Percentiles rank a stretch among this genome's conserved stretches.
Evolutionary conservation across 2,113 vertebrate genomes (phyloP).

Genomic region (Melanerpes formicivorus): DNA sequence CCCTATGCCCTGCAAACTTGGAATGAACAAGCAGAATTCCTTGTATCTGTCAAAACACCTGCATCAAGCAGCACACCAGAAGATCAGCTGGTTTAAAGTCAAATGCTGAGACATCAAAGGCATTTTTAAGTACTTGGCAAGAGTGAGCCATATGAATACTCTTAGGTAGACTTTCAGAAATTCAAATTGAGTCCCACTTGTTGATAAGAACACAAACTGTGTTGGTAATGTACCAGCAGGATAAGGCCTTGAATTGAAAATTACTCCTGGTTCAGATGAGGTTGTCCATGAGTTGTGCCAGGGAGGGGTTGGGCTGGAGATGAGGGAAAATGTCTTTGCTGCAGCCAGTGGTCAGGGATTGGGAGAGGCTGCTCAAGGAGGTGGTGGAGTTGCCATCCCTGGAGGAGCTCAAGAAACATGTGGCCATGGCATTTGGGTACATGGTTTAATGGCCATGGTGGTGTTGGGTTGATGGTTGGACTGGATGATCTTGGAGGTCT

Average conservation of each 20-base stretch:
- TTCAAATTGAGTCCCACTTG: conserved; percentile 21
- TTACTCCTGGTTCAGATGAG: neutral
- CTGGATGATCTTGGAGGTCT: too few relatives aligned
- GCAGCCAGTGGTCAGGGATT: too few relatives aligned
- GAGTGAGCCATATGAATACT: conserved; percentile 2
- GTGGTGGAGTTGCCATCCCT: too few relatives aligned
- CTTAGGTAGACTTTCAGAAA: conserved; percentile 29
- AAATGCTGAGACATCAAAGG: neutral
- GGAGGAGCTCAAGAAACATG: too few relatives aligned
- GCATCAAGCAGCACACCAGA: conserved; percentile 1
- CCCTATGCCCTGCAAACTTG: neutral
- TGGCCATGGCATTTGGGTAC: too few relatives aligned
- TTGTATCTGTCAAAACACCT: conserved; percentile 22
- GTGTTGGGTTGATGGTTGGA: too few relatives aligned
- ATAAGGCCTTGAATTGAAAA: conserved; percentile 19
- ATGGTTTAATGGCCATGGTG: too few relatives aligned
- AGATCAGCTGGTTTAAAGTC: conserved; percentile 22
- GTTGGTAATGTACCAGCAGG: neutral
- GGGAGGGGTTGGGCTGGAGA: too few relatives aligned
- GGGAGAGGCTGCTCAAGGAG: too few relatives aligned
- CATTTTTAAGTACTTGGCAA: neutral
- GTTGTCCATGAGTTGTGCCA: neutral
- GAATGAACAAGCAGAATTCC: neutral
- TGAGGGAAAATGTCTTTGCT: too few relatives aligned
- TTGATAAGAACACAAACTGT: neutral